A percentile compares a stretch with the other conserved stretches of the same genome.
Evolutionary conservation across 2,797 vertebrate species (phyloP).

Genomic region (Synaphobranchus kaupii): DNA sequence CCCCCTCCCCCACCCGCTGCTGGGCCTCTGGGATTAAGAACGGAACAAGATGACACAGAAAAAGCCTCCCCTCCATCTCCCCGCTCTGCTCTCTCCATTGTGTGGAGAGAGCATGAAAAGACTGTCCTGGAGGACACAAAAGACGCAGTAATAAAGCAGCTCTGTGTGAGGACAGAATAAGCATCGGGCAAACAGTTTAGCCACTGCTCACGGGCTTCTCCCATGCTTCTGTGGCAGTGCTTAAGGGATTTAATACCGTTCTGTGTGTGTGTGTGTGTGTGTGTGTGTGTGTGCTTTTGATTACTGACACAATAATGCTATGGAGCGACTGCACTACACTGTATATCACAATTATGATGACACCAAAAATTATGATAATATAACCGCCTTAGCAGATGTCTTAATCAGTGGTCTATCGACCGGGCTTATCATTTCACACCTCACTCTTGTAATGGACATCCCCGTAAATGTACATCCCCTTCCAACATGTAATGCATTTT

Average conservation of each 20-base stretch:
- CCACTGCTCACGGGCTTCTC: conserved; percentile 60
- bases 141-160: conserved; percentile 67
- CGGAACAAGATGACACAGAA: conserved; percentile 75
- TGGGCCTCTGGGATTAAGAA: conserved; percentile 73
- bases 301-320: not conserved
- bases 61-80: conserved; percentile 71
- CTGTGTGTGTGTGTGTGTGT: not conserved
- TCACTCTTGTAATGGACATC: not conserved
- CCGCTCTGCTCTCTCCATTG: conserved; percentile 64
- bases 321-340: not conserved
- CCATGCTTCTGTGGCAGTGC: conserved; percentile 48
- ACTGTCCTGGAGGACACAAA: conserved; percentile 66
- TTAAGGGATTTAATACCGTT: conserved; percentile 39
- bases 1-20: conserved; percentile 69
- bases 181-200: conserved; percentile 62
- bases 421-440: not conserved
- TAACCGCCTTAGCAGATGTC: not conserved
- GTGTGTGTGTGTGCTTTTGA: not conserved
- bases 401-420: not conserved
- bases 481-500: not conserved
- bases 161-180: conserved; percentile 64
- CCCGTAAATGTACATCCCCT: not conserved
- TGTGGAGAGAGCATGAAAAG: conserved; percentile 68
- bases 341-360: not conserved
- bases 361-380: not conserved